A percentile compares a stretch with the other conserved stretches of the same genome.
Evolutionary conservation across 2,888 invertebrate genomes (phyloP).

Genomic region (Aphrophora alni): DNA sequence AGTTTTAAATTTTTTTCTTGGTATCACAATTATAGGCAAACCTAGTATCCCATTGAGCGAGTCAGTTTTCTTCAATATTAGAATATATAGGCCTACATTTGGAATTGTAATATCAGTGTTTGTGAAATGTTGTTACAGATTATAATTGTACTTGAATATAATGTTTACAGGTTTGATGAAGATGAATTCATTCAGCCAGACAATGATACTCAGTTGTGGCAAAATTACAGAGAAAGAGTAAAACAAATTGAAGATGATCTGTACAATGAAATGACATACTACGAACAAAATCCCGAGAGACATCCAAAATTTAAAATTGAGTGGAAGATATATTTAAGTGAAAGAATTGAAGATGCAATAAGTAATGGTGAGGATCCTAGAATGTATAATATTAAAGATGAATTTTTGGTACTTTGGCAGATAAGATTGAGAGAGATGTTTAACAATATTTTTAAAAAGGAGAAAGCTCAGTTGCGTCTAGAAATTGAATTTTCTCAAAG

Average conservation of each 20-base stretch:
- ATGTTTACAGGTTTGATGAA: background rate
- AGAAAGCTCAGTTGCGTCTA: background rate
- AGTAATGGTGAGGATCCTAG: background rate
- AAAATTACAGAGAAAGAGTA: background rate
- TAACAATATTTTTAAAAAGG: background rate
- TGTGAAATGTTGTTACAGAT: too few species aligned
- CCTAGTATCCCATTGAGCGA: too few species aligned
- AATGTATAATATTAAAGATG: background rate
- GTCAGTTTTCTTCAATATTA: too few species aligned
- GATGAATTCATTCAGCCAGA: background rate
- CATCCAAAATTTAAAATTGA: background rate
- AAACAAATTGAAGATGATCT: background rate
- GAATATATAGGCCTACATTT: too few species aligned
- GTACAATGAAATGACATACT: background rate
- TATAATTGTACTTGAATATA: too few species aligned
- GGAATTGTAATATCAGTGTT: too few species aligned
- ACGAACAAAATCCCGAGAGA: background rate
- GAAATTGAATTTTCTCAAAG: background rate
- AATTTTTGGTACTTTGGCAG: background rate
- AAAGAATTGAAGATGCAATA: background rate
- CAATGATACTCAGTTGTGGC: background rate
- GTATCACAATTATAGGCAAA: too few species aligned
- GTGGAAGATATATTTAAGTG: background rate
- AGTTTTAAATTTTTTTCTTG: too few species aligned
- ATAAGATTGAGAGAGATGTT: background rate